Conservation (phyloP, 2,113 vertebrate species). For the Rattus norvegicus region GRCr8 NC_086021.1:122875501-122876000, state of each 20-base stretch:
- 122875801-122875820: background rate
- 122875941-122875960: background rate
- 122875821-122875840: background rate
- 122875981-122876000: too few relatives aligned
- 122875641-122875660: background rate
- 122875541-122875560: background rate
- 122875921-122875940: background rate
- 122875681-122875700: background rate
- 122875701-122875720: background rate
- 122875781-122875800: background rate
- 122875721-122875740: background rate
- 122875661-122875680: background rate
- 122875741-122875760: background rate
- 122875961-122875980: constrained; percentile 13
- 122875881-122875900: background rate
- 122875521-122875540: background rate
- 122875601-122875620: background rate
- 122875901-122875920: background rate
- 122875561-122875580: background rate
- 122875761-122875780: background rate
- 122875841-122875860: background rate
- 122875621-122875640: background rate
- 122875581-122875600: constrained; percentile 9
- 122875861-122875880: background rate
- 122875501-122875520: background rate